Conservation (phyloP, 2,113 vertebrate genomes). For the Chaetodon auriga region DNA sequence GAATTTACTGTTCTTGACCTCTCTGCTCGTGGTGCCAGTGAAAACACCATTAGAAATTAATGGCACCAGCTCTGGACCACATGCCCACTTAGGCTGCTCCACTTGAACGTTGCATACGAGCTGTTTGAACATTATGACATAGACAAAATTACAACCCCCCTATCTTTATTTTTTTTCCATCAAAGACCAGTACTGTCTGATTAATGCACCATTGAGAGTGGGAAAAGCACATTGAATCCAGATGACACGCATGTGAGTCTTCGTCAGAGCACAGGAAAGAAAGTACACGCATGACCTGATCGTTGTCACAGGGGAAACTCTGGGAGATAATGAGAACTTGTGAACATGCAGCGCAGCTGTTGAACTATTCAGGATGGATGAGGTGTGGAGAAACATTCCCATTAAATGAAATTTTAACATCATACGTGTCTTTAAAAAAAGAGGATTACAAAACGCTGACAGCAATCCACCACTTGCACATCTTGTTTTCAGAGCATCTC, state of each 20-base stretch:
- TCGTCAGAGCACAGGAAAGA: neutral
- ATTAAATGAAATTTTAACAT: conserved; percentile 5
- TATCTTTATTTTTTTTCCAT: neutral
- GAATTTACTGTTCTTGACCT: neutral
- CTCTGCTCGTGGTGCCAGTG: too few species aligned
- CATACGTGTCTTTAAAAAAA: neutral
- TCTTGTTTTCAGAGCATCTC: conserved; percentile 18
- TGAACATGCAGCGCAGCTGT: neutral
- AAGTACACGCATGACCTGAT: conserved; percentile 1
- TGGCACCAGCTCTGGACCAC: neutral
- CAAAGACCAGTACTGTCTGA: neutral
- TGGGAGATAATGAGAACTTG: conserved; percentile 22
- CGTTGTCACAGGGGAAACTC: conserved; percentile 1
- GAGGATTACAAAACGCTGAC: neutral
- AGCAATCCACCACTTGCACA: neutral
- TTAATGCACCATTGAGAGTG: neutral
- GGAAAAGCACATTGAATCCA: neutral
- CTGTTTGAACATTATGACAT: neutral
- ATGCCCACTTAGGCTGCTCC: neutral
- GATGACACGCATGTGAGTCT: neutral
- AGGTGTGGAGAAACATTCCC: neutral
- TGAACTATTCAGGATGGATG: conserved; percentile 7
- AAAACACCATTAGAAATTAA: neutral
- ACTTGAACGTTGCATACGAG: neutral
- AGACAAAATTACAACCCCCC: neutral